Conservation (phyloP, 2,888 invertebrate genomes). For the Lasioglossum zephyrum region DNA sequence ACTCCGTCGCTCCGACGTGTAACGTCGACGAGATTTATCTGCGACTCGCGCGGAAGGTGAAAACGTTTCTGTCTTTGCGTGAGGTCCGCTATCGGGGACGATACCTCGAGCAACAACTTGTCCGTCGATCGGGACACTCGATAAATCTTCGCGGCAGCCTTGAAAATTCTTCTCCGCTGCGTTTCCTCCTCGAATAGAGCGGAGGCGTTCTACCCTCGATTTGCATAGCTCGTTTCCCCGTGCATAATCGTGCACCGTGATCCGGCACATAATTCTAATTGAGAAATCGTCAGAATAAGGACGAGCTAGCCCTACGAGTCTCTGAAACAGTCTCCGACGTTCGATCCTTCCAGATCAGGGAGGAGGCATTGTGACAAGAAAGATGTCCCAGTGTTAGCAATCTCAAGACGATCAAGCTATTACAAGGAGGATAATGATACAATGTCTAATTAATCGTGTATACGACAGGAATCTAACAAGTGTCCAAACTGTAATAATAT, state of each 20-base stretch:
- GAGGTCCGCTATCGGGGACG: conserved; percentile 24
- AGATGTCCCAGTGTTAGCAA: neutral
- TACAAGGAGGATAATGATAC: neutral
- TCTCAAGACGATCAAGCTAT: neutral
- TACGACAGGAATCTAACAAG: neutral
- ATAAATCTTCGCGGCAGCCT: conserved; percentile 50
- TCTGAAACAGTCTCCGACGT: neutral
- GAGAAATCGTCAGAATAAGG: conserved; percentile 29
- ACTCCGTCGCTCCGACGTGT: conserved; percentile 5
- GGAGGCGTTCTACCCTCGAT: conserved; percentile 44
- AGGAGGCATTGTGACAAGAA: fast-evolving
- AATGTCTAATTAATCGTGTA: neutral
- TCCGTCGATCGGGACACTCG: conserved; percentile 47
- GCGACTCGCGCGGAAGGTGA: neutral
- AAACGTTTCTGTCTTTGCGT: conserved; percentile 32
- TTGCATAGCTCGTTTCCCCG: conserved; percentile 44
- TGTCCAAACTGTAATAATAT: neutral
- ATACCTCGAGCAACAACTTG: conserved; percentile 49
- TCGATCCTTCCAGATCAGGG: neutral
- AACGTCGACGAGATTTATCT: conserved; percentile 23
- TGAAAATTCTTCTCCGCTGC: conserved; percentile 26
- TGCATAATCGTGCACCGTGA: conserved; percentile 43
- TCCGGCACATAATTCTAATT: conserved; percentile 33
- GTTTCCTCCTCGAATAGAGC: conserved; percentile 25
- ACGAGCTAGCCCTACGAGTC: conserved; percentile 12